Evolutionary conservation across 2,113 vertebrate genomes (phyloP).

Genomic region (Micromys minutus): DNA sequence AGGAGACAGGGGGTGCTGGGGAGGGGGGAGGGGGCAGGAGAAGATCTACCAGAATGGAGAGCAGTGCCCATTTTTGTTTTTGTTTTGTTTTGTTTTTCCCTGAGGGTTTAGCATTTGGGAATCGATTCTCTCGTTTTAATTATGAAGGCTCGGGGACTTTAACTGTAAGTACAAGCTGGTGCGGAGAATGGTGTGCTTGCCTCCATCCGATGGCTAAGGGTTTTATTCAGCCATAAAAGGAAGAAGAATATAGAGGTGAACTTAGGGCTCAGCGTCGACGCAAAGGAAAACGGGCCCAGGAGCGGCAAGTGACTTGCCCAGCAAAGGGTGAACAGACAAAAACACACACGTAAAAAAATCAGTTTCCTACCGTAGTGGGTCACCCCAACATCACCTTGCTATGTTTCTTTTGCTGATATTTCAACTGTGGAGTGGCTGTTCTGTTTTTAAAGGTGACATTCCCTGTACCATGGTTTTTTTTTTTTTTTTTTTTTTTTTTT

Average conservation of each 20-base stretch:
- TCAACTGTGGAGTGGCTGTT: rapidly evolving
- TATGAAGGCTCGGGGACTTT: rapidly evolving
- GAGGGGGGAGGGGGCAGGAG: no score
- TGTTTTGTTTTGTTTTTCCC: neutral
- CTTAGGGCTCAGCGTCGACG: rapidly evolving
- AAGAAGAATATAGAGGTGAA: neutral
- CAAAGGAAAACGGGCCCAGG: neutral
- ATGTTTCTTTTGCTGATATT: neutral
- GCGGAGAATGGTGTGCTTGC: rapidly evolving
- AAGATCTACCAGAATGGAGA: neutral
- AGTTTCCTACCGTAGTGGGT: rapidly evolving
- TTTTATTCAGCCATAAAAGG: neutral
- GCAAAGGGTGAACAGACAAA: neutral
- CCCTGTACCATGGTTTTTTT: neutral
- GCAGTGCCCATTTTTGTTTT: no score
- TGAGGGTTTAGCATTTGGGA: neutral
- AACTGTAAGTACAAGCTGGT: neutral
- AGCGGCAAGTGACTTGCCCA: no score
- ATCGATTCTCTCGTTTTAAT: neutral
- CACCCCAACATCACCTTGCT: rapidly evolving
- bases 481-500: no score
- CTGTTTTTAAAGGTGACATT: neutral
- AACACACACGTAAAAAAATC: neutral
- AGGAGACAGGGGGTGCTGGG: neutral
- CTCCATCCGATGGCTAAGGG: neutral